phyloP scores from a whole-genome alignment of 2,888 invertebrate species.

The Brachyptera putata region DNA sequence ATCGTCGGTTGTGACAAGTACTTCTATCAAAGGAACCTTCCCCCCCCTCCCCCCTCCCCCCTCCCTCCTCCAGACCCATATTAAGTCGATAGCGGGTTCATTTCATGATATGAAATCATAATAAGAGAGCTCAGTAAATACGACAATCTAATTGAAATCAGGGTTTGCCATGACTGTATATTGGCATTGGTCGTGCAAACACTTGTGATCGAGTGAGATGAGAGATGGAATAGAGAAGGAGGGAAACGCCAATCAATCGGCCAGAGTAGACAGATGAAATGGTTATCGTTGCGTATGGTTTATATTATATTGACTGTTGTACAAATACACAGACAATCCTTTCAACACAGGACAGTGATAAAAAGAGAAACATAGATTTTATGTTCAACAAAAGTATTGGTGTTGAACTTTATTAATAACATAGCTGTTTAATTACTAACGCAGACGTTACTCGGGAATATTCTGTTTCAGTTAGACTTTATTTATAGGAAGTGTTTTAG shows the following conservation, averaged over 20 bases:
- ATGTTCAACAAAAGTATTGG: too few relatives aligned
- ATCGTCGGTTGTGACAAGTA: too few relatives aligned
- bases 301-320: neutral
- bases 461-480: too few relatives aligned
- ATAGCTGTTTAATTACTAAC: too few relatives aligned
- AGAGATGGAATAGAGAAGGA: neutral
- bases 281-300: neutral
- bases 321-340: too few relatives aligned
- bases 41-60: neutral
- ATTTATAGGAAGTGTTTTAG: too few relatives aligned
- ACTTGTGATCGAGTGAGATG: slow-evolving; percentile 19
- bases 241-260: slow-evolving; percentile 4
- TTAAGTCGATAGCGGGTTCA: neutral
- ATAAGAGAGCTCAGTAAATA: slow-evolving; percentile 33
- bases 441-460: too few relatives aligned
- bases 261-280: slow-evolving; percentile 3
- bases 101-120: slow-evolving; percentile 30
- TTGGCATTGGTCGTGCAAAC: slow-evolving; percentile 24
- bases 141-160: slow-evolving; percentile 32
- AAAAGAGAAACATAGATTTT: too few relatives aligned
- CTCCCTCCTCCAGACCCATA: neutral
- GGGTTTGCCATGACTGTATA: slow-evolving; percentile 18
- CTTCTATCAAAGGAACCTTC: too few relatives aligned
- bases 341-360: too few relatives aligned
- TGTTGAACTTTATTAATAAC: too few relatives aligned